phyloP scores from a whole-genome alignment of 2,888 invertebrate species.

The Drosophila nigricruria region DNA sequence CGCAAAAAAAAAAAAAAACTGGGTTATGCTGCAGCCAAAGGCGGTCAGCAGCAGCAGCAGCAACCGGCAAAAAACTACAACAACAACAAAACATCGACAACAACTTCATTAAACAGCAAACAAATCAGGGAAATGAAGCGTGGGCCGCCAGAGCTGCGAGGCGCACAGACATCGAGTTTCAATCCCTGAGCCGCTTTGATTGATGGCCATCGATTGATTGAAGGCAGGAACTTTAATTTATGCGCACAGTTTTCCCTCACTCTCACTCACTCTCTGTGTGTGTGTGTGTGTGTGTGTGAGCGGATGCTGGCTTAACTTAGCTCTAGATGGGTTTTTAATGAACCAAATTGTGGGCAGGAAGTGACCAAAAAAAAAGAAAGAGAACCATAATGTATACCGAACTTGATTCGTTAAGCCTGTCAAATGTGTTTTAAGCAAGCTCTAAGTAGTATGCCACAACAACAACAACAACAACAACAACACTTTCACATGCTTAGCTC shows the following conservation, averaged over 20 bases:
- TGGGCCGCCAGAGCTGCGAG: constrained; percentile 26
- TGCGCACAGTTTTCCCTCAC: constrained; percentile 16
- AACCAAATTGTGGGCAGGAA: constrained; percentile 39
- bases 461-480: constrained; percentile 6
- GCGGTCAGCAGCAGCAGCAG: constrained; percentile 42
- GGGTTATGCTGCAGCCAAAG: constrained; percentile 53
- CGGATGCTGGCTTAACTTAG: constrained; percentile 34
- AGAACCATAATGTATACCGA: not conserved
- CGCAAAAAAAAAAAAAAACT: constrained; percentile 33
- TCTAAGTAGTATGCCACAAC: too few relatives aligned
- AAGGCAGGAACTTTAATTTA: constrained; percentile 50
- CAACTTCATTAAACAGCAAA: constrained; percentile 44
- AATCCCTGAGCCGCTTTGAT: constrained; percentile 40
- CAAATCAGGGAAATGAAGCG: constrained; percentile 47
- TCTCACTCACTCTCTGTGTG: not conserved
- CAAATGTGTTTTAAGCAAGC: constrained; percentile 22
- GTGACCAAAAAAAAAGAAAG: not conserved
- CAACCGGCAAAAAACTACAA: constrained; percentile 13
- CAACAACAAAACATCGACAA: constrained; percentile 8
- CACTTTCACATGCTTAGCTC: not conserved
- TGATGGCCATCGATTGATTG: constrained; percentile 54
- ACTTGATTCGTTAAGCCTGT: constrained; percentile 17
- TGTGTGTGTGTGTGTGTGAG: constrained; percentile 1
- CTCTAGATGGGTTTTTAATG: constrained; percentile 50
- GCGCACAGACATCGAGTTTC: constrained; percentile 6